These are phyloP conservation scores for Cossypha niveicapilla DNA, from an alignment of 2,797 vertebrate species.

Conservation along the genomic window DNA sequence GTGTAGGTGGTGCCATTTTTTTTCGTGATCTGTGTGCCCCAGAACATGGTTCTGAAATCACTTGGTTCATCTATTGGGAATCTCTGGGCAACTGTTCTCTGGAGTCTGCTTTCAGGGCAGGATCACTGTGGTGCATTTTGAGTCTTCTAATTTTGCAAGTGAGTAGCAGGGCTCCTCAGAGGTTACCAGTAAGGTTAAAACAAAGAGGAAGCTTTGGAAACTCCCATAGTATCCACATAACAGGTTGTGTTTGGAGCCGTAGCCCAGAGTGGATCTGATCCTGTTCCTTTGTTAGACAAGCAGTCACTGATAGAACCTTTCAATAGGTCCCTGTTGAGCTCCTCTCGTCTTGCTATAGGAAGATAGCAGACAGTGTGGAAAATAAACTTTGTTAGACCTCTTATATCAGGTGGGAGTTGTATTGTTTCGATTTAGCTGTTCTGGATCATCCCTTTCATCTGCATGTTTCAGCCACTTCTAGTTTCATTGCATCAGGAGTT, in stretches of 20 bases:
- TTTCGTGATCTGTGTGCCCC: neutral
- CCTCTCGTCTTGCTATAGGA: neutral
- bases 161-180: neutral
- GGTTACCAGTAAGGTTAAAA: neutral
- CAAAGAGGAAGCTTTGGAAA: neutral
- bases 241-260: rapidly evolving
- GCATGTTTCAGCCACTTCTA: neutral
- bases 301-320: neutral
- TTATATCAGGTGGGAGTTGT: neutral
- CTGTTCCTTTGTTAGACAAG: neutral
- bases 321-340: neutral
- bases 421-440: neutral
- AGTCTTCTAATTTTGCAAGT: neutral
- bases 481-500: neutral
- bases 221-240: neutral
- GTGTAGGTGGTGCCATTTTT: neutral
- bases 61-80: neutral
- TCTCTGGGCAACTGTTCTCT: neutral
- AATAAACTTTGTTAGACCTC: neutral
- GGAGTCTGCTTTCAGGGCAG: neutral
- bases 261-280: neutral
- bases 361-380: neutral
- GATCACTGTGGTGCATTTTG: neutral
- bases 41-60: neutral
- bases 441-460: neutral